phyloP scores from a whole-genome alignment of 2,113 vertebrate genomes.

The Xyliphius kryptos region DNA sequence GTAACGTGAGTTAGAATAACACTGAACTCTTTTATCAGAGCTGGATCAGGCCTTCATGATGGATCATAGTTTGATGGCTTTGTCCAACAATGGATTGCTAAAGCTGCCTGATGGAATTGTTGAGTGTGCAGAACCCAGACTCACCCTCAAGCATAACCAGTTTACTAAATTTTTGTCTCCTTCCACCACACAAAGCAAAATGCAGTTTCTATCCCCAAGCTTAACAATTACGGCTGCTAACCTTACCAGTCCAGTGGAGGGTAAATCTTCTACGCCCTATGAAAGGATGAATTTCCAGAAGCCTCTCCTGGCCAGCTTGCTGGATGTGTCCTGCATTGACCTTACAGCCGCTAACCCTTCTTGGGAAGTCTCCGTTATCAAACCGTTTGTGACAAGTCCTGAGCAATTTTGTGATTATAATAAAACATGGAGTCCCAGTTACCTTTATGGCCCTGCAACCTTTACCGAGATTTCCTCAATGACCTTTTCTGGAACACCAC shows the following conservation, averaged over 20 bases:
- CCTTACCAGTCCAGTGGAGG: constrained; percentile 38
- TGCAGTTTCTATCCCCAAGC: constrained; percentile 11
- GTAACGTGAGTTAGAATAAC: not conserved
- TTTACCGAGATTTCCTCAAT: constrained; percentile 42
- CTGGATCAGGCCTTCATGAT: constrained; percentile 55
- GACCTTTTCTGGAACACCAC: constrained; percentile 32
- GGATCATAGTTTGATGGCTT: constrained; percentile 49
- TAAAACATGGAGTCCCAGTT: constrained; percentile 52
- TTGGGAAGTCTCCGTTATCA: constrained; percentile 64
- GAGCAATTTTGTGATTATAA: constrained; percentile 42
- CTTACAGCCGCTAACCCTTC: constrained; percentile 43
- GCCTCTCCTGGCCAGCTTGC: constrained; percentile 9
- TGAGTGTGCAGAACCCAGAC: constrained; percentile 40
- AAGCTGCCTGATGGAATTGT: constrained; percentile 20
- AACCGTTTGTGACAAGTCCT: constrained; percentile 46
- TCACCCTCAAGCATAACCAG: constrained; percentile 25
- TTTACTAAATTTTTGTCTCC: constrained; percentile 43
- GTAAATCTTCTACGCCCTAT: constrained; percentile 60
- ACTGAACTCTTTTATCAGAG: constrained; percentile 45
- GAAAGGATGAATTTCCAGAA: constrained; percentile 37
- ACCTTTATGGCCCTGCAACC: constrained; percentile 22
- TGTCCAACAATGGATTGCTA: constrained; percentile 47
- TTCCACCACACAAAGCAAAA: constrained; percentile 4
- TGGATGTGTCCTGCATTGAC: constrained; percentile 46
- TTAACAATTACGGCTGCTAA: not conserved